These are phyloP conservation scores for Emydoidea blandingii DNA, from an alignment of 2,797 vertebrate species.

Conservation along the genomic window DNA sequence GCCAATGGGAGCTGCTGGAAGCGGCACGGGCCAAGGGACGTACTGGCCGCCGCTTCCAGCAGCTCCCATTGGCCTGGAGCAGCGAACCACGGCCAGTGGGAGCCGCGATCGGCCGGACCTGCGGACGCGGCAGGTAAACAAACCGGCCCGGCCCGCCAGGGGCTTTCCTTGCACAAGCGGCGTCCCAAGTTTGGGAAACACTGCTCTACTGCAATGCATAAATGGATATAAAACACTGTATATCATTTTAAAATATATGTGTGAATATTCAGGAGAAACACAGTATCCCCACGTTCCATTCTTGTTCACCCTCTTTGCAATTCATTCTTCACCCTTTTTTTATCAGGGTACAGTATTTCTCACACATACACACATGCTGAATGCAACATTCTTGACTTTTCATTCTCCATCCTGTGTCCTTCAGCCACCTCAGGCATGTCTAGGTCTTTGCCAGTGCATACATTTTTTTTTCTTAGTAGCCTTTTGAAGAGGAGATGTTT, in stretches of 20 bases:
- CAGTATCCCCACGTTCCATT: neutral
- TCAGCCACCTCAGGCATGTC: neutral
- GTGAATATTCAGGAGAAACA: neutral
- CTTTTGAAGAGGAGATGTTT: neutral
- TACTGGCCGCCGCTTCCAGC: no score
- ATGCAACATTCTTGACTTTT: neutral
- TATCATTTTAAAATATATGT: neutral
- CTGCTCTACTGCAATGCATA: neutral
- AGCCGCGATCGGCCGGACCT: no score
- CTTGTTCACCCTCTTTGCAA: neutral
- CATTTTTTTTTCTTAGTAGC: neutral
- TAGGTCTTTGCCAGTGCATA: neutral
- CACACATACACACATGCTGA: neutral
- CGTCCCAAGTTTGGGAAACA: no score
- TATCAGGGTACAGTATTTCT: neutral
- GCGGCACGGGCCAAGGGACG: no score
- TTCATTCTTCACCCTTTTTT: neutral
- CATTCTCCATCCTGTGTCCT: neutral
- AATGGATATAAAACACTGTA: neutral
- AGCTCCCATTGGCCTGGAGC: no score
- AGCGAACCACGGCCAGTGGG: no score
- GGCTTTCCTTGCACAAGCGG: no score
- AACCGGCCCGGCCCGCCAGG: no score
- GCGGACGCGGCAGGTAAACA: no score
- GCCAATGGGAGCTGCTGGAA: no score